These are phyloP conservation scores for Malacoctenus gilli DNA, from an alignment of 2,797 vertebrate species.

Conservation along the genomic window DNA sequence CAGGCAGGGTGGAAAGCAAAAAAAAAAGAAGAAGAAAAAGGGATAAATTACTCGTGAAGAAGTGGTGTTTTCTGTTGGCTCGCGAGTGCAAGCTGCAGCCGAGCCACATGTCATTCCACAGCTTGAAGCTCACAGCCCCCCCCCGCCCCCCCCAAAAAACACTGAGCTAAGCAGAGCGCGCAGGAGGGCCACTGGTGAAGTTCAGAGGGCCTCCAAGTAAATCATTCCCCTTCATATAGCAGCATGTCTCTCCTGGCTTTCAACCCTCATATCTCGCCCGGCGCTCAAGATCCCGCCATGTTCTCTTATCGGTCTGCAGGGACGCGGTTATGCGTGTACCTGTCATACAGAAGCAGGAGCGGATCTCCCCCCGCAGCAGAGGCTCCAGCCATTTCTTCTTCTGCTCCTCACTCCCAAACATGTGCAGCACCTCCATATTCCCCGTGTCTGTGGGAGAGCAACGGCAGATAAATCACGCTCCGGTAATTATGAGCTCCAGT, in stretches of 20 bases:
- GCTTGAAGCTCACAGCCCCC: too few species aligned
- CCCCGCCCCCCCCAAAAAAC: too few species aligned
- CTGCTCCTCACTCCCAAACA: conserved; percentile 91
- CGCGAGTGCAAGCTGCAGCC: too few species aligned
- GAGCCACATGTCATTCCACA: too few species aligned
- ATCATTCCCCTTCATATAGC: too few species aligned
- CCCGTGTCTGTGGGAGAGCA: conserved; percentile 85
- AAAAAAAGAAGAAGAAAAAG: conserved; percentile 35
- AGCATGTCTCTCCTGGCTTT: conserved; percentile 1
- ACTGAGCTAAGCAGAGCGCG: too few species aligned
- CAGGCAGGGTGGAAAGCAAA: conserved; percentile 41
- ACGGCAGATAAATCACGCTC: neutral
- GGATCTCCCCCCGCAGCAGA: conserved; percentile 88
- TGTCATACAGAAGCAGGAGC: conserved; percentile 97
- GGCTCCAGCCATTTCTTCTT: conserved; percentile 92
- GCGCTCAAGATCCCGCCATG: neutral
- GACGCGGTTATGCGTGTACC: conserved; percentile 73
- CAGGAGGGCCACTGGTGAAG: too few species aligned
- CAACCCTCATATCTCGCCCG: neutral
- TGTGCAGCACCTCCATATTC: conserved; percentile 94
- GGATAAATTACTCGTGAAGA: conserved; percentile 37
- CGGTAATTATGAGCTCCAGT: neutral
- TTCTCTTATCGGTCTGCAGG: neutral
- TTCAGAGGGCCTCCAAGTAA: too few species aligned
- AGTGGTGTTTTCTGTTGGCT: neutral